phyloP scores from a whole-genome alignment of 2,113 vertebrate genomes.

The Nyctibius bracteatus region DNA sequence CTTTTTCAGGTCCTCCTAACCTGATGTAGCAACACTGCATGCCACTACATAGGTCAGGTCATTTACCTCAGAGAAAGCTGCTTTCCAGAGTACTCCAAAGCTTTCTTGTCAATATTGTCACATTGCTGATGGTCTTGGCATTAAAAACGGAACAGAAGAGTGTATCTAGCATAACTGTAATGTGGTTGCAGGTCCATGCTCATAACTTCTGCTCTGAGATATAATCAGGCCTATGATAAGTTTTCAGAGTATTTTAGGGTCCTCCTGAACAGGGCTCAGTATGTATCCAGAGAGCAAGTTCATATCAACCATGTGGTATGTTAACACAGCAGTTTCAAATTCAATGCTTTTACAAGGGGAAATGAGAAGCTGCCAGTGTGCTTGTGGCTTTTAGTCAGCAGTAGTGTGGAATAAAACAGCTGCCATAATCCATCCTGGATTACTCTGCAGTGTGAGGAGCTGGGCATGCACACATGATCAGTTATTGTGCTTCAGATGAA shows the following conservation, averaged over 20 bases:
- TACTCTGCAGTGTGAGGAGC: not conserved
- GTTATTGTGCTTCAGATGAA: not conserved
- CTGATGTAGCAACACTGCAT: not conserved
- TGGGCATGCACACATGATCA: not conserved
- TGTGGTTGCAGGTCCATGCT: not conserved
- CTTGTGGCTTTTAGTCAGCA: not conserved
- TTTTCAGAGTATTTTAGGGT: not conserved
- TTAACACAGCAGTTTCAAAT: not conserved
- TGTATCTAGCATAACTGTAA: not conserved
- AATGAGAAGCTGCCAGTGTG: not conserved
- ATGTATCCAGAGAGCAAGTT: not conserved
- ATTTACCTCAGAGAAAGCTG: not conserved
- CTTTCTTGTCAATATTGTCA: not conserved
- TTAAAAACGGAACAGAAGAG: not conserved
- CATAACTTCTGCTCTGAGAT: not conserved
- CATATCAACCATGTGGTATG: not conserved
- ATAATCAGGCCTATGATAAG: not conserved
- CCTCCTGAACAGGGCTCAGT: not conserved
- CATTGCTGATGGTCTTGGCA: not conserved
- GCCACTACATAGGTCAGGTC: not conserved
- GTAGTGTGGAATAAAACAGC: not conserved
- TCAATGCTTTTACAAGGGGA: not conserved
- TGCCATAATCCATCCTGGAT: not conserved
- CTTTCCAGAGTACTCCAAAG: not conserved
- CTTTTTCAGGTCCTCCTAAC: not conserved